A percentile compares a stretch with the other conserved stretches of the same genome.
phyloP scores from a whole-genome alignment of 2,888 invertebrate genomes.

The Lycia hirtaria region DNA sequence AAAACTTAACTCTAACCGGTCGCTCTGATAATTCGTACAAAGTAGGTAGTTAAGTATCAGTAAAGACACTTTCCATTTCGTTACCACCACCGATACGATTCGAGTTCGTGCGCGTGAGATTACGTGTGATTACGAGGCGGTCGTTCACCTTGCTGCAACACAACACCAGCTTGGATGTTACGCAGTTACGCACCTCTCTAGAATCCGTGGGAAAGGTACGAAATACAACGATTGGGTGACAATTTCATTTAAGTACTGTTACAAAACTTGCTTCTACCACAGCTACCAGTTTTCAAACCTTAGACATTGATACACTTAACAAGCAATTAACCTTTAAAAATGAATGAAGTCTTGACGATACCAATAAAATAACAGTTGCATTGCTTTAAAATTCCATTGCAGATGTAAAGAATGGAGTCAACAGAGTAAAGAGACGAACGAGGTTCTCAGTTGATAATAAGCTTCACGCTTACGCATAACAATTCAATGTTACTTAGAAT shows the following conservation, averaged over 20 bases:
- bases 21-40: slow-evolving; percentile 29
- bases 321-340: neutral
- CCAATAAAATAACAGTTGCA: neutral
- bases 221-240: slow-evolving; percentile 20
- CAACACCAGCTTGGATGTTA: slow-evolving; percentile 26
- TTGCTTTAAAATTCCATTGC: neutral
- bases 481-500: too few species aligned
- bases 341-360: neutral
- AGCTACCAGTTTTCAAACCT: neutral
- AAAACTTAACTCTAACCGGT: slow-evolving; percentile 34
- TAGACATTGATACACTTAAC: too few species aligned
- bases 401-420: too few species aligned
- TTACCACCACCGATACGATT: slow-evolving; percentile 61
- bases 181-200: slow-evolving; percentile 39
- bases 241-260: slow-evolving; percentile 7
- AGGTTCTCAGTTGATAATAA: too few species aligned
- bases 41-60: slow-evolving; percentile 29
- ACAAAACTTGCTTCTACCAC: slow-evolving; percentile 3
- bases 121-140: slow-evolving; percentile 72
- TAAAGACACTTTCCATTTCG: slow-evolving; percentile 76
- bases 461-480: too few species aligned
- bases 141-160: slow-evolving; percentile 59
- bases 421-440: too few species aligned
- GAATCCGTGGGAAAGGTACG: slow-evolving; percentile 30
- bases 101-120: slow-evolving; percentile 71